Evolutionary conservation across 1,140 invertebrate genomes (phyloP), one percentile per base, ranked within the genome.

Genomic region (Eueides isabella): DNA sequence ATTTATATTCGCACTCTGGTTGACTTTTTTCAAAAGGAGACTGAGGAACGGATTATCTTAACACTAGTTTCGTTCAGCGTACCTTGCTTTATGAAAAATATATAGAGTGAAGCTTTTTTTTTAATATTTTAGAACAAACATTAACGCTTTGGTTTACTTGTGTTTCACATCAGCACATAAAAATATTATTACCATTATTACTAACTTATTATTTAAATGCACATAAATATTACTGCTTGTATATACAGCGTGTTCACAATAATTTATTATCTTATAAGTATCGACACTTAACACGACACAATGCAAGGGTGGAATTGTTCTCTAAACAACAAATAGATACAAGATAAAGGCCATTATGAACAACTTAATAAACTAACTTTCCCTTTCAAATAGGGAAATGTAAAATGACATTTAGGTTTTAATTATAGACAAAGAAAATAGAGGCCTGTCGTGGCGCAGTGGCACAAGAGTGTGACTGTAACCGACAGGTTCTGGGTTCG

Each of bases 311-410:
- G 16, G 41, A 44, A 44, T 44, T 44, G 41, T 44, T 44, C 19
- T 44, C 41, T 19, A 19, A 44, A 44, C n/a, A 44, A 44, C 41
- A 44, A 16, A n/a, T 44, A 19, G 41, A 19, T 19, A 19, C 5
- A 44, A 31, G 41, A 44, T 44, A 44, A 44, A 1, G 0, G 6
- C 41, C 41, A 44, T 44, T 44, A 44, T 5, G 16, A n/a, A 44
- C 41, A 44, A 44, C 41, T 44, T 44, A 44, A 44, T 44, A 44
- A 44, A 44, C 16, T 44, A 44, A 44, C 41, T 44, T 44, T 44
- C 41, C 16, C 41, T 44, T 44, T 44, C 41, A 19, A 44, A 19
- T 44, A 19, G n/a, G 41, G n/a, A 44, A 44, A 44, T 44, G 41
- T 44, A 6, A 44, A 19, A 19, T 44, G 41, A 44, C 41, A 44